phyloP scores from a whole-genome alignment of 2,797 vertebrate species.

The Silurus aristotelis region DNA sequence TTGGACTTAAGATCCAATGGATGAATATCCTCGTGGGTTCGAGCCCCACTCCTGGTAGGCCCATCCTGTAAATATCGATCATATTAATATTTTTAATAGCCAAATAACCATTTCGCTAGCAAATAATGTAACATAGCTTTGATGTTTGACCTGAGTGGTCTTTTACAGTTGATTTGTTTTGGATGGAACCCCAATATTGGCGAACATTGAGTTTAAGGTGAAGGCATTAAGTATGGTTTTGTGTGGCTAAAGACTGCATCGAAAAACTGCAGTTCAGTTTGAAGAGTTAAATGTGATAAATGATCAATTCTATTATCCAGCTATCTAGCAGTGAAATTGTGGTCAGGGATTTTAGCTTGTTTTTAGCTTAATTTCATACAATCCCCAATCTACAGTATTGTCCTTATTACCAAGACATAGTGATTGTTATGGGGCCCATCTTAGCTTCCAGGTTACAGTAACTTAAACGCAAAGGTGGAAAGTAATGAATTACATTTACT shows the following conservation, averaged over 20 bases:
- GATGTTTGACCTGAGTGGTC: too few species aligned
- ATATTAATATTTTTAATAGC: background rate
- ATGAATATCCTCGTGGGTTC: conserved; percentile 35
- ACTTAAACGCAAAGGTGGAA: too few species aligned
- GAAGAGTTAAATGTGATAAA: background rate
- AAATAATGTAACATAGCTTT: background rate
- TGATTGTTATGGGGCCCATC: too few species aligned
- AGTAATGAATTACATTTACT: too few species aligned
- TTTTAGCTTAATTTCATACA: too few species aligned
- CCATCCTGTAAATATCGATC: background rate
- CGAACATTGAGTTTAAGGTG: too few species aligned
- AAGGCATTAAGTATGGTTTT: background rate
- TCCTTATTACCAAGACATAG: too few species aligned
- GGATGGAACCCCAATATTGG: too few species aligned
- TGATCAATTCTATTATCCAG: too few species aligned
- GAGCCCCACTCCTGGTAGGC: conserved; percentile 44
- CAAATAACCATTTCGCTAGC: background rate
- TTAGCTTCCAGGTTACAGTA: too few species aligned
- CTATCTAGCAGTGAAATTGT: background rate
- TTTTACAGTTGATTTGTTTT: too few species aligned
- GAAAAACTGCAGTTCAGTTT: background rate
- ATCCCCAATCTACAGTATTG: too few species aligned
- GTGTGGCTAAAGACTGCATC: background rate
- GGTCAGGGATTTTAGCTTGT: background rate
- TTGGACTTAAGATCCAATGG: background rate